Evolutionary conservation across 1,140 invertebrate genomes (phyloP).

Genomic region (Rhyzopertha dominica): DNA sequence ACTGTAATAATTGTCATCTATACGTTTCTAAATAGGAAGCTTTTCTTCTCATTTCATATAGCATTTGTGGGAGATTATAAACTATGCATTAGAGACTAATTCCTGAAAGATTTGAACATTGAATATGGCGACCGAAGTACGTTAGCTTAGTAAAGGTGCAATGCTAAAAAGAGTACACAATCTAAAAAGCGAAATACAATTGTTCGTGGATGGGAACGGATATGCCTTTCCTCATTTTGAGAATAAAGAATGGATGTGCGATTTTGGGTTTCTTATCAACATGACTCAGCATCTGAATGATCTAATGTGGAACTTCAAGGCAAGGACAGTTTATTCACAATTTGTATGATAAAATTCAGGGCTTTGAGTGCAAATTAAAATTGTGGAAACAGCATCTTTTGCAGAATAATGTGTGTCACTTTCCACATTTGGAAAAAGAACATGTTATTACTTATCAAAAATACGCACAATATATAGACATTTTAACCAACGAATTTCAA

Average conservation of each 20-base stretch:
- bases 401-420: slow-evolving; percentile 19
- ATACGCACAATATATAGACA: slow-evolving; percentile 19
- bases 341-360: no score
- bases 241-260: slow-evolving; percentile 23
- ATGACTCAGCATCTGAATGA: slow-evolving; percentile 24
- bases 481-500: slow-evolving; percentile 23
- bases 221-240: slow-evolving; percentile 21
- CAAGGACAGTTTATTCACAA: slow-evolving; percentile 26
- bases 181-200: slow-evolving; percentile 29
- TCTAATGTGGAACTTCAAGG: slow-evolving; percentile 21
- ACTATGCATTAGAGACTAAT: no score
- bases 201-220: slow-evolving; percentile 25
- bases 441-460: slow-evolving; percentile 19
- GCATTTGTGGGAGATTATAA: no score
- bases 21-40: no score
- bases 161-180: slow-evolving; percentile 33
- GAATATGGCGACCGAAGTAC: slow-evolving; percentile 34
- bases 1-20: no score
- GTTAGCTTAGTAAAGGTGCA: slow-evolving; percentile 31
- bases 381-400: slow-evolving; percentile 19
- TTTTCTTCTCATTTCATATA: no score
- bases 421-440: slow-evolving; percentile 18
- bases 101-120: slow-evolving; percentile 33
- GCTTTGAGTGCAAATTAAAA: slow-evolving; percentile 18
- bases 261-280: slow-evolving; percentile 25